A percentile compares a stretch with the other conserved stretches of the same genome.
Conservation (phyloP, 2,797 vertebrate genomes). For the Anomalospiza imberbis region DNA sequence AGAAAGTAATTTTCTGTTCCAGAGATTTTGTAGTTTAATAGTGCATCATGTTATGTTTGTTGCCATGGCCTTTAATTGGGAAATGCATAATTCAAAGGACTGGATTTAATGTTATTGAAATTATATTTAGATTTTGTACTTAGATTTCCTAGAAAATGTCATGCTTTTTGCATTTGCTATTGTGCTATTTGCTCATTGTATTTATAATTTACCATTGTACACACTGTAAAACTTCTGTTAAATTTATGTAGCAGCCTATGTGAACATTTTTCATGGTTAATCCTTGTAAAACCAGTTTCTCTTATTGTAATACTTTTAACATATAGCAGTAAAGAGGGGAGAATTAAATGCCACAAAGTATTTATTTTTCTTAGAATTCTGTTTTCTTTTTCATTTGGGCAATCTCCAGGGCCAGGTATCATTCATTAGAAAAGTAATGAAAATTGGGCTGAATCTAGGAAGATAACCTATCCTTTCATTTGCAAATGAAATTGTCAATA, state of each 20-base stretch:
- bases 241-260: background rate
- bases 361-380: background rate
- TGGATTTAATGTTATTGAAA: conserved; percentile 1
- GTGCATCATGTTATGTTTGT: background rate
- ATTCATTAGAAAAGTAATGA: background rate
- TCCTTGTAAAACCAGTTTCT: background rate
- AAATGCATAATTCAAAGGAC: conserved; percentile 13
- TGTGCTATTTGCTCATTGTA: background rate
- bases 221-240: background rate
- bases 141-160: background rate
- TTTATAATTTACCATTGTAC: background rate
- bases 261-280: background rate
- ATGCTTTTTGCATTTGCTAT: background rate
- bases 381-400: background rate
- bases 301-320: background rate
- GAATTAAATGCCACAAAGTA: background rate
- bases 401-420: background rate
- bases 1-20: conserved; percentile 23
- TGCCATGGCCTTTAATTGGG: background rate
- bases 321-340: background rate
- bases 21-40: background rate
- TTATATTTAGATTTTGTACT: background rate
- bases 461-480: background rate
- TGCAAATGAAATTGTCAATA: background rate
- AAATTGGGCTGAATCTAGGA: background rate